Evolutionary conservation across 2,113 vertebrate species (phyloP).

Genomic region (Herpailurus yagouaroundi): DNA sequence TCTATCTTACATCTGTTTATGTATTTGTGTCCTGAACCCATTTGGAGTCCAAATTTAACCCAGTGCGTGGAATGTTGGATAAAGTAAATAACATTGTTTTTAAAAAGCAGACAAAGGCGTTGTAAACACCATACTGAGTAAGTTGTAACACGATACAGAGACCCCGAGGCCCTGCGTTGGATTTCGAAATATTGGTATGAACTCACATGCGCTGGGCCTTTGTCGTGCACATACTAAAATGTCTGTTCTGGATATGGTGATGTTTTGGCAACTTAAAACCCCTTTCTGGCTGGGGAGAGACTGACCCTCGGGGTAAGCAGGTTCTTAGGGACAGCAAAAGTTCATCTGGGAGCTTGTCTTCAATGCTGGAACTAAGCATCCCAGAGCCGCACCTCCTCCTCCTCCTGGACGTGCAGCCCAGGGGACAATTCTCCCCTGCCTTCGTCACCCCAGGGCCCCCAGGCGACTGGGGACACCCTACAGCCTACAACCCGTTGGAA

Average conservation of each 20-base stretch:
- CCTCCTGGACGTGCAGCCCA: not conserved
- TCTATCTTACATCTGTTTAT: not conserved
- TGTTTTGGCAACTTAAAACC: not conserved
- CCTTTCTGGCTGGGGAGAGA: not conserved
- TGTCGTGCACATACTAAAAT: not conserved
- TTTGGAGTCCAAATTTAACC: not conserved
- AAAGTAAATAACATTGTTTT: not conserved
- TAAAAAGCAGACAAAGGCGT: not conserved
- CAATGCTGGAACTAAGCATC: not conserved
- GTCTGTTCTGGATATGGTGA: not conserved
- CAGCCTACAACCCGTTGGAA: not conserved
- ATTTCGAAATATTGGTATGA: not conserved
- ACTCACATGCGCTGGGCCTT: not conserved
- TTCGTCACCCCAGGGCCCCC: not conserved
- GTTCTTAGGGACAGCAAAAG: not conserved
- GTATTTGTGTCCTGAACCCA: not conserved
- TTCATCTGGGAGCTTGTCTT: not conserved
- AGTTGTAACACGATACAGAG: too few relatives aligned
- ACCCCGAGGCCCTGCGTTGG: not conserved
- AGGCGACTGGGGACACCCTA: not conserved
- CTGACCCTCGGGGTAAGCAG: not conserved
- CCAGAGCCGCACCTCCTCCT: not conserved
- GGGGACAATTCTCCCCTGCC: not conserved
- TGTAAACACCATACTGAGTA: not conserved
- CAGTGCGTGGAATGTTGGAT: not conserved